Base-by-base conservation (phyloP, 1,140 invertebrate species). In the Whitmania pigra region DNA sequence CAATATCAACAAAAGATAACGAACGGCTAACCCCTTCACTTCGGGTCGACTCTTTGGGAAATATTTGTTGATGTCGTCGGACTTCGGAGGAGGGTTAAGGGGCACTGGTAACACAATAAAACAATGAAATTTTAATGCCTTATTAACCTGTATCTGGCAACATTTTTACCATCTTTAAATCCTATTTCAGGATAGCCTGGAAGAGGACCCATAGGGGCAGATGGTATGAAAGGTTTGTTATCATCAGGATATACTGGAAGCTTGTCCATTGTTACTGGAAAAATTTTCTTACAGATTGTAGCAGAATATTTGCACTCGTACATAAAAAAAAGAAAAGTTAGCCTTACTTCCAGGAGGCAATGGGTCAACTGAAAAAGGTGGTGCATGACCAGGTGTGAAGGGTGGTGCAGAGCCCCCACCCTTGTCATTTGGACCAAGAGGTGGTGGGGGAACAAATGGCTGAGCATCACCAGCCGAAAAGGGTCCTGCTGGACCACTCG, bases 221-320 rank as follows among this genome's bases (percentile, higher is more conserved):
- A 60, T 17, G 55, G 55, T n/a, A 22, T 60, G 55, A 60, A 60
- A 60, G 55, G 55, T 17, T 60, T 60, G 55, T 60, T 60, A 60
- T 60, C 55, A 27, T 60, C 55, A 22, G 55, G 55, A 22, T 60
- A 27, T 22, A 27, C 17, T 60, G 55, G 55, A 60, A 60, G 55
- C 55, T 22, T 60, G 27, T 60, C 55, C 55, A 60, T 60, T 27
- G n/a, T 60, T 22, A 60, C 55, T 60, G 55, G n/a, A 60, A 60
- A 7, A 27, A 60, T 60, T 9, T 60, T 22, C n/a, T n/a, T n/a
- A n/a, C n/a, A n/a, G n/a, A n/a, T n/a, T 27, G n/a, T 22, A 7
- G 17, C 5, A 60, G 27, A 22, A 17, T 60, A 22, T 17, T 60
- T 27, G 27, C 27, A 60, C 55, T 5, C 5, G n/a, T 7, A 60